Base-by-base conservation (phyloP, 2,113 vertebrate species). In the Macaca fascicularis region DNA sequence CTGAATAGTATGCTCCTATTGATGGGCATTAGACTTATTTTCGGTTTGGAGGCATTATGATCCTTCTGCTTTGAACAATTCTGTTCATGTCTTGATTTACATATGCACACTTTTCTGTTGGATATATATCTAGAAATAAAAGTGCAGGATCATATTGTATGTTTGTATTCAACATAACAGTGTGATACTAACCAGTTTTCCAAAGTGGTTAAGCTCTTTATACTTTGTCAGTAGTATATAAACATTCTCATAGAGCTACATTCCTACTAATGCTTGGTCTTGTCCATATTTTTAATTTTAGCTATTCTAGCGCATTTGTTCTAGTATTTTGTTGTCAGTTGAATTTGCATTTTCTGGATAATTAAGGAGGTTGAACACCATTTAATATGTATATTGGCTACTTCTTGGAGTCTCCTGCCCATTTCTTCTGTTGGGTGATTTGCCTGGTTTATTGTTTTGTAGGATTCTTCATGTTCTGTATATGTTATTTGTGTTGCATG, bases 311-410 rank as follows among this genome's bases (percentile, higher is more conserved):
- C 23, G n/a, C 64, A 3, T 67, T 50, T 64, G 40, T 64, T 72
- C 6, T 87, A 76, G 17, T 30, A 40, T 61, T 93, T 85, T 76
- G 20, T 40, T 35, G n/a, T 48, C 35, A 70, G 35, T 83, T 95
- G 69, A 93, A 94, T 93, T 94, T 64, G 75, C 35, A 59, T 79
- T 90, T 93, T 76, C 38, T 23, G 40, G 32, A 72, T 82, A 72
- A 23, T 30, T 57, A 75, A 84, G 57, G 48, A 93, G 2, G 9
- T 8, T 89, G 78, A 96, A n/a, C 9, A 43, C 23, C 8, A 67
- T 22, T 43, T 82, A 45, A 13, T 48, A 59, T 76, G 30, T 57
- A 83, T 59, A 45, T 32, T 64, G 40, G 4, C n/a, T 67, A 48
- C 32, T 43, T 87, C 19, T 23, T 32, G 16, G 48, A 81, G 32